Conservation (phyloP, 2,113 vertebrate species). For the Numenius arquata region DNA sequence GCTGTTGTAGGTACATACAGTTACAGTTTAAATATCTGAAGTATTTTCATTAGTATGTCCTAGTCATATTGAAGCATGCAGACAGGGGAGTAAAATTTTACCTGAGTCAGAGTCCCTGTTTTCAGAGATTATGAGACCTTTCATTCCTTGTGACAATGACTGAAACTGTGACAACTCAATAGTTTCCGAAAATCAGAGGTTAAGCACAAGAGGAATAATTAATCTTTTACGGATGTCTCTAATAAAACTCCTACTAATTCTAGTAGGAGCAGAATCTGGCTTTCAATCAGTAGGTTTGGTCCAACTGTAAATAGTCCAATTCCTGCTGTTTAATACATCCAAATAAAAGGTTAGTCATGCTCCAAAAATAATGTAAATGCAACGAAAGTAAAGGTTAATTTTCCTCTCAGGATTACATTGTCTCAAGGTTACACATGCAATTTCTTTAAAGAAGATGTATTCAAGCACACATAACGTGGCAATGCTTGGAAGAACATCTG, state of each 20-base stretch:
- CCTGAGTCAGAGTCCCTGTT: neutral
- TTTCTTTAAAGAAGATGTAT: neutral
- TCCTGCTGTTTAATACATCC: neutral
- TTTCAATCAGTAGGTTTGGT: neutral
- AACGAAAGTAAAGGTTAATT: neutral
- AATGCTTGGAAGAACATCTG: neutral
- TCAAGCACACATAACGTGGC: neutral
- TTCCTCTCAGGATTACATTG: neutral
- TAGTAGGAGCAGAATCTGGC: neutral
- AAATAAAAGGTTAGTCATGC: conserved; percentile 20
- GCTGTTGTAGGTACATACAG: neutral
- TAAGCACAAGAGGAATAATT: neutral
- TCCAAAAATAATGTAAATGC: neutral
- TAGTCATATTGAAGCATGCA: neutral
- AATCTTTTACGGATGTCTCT: neutral
- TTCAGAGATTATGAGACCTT: neutral
- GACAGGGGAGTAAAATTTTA: neutral
- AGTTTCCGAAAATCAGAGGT: neutral
- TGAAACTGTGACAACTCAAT: neutral
- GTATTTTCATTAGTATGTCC: neutral
- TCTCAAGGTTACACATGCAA: neutral
- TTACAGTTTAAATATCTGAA: neutral
- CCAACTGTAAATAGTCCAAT: neutral
- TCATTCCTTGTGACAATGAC: neutral
- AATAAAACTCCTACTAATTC: neutral